Conservation (phyloP, 2,797 vertebrate genomes). For the Chaunax sp. region DNA sequence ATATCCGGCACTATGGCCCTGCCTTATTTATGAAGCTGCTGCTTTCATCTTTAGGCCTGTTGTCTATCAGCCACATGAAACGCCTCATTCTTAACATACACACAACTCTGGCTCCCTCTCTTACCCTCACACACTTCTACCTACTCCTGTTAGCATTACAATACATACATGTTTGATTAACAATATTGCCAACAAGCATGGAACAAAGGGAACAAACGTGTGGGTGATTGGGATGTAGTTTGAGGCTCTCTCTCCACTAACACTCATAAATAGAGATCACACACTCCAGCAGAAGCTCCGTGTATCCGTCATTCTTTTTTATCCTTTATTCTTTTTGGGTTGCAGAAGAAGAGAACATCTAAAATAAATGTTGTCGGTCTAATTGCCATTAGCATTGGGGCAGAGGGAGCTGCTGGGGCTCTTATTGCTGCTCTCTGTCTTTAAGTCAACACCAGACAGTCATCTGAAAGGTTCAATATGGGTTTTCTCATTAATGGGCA, state of each 20-base stretch:
- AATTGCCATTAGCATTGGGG: conserved; percentile 84
- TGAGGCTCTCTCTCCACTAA: conserved; percentile 67
- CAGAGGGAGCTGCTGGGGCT: conserved; percentile 66
- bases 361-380: conserved; percentile 84
- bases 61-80: conserved; percentile 85
- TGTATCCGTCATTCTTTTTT: conserved; percentile 79
- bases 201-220: conserved; percentile 81
- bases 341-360: conserved; percentile 71
- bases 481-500: conserved; percentile 86
- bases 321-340: conserved; percentile 80
- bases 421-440: conserved; percentile 78
- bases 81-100: conserved; percentile 80
- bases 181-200: conserved; percentile 82
- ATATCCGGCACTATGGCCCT: conserved; percentile 84
- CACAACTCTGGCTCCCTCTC: conserved; percentile 63
- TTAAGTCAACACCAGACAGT: conserved; percentile 83
- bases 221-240: conserved; percentile 70
- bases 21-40: conserved; percentile 85
- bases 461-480: conserved; percentile 84
- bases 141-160: conserved; percentile 80
- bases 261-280: conserved; percentile 83
- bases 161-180: conserved; percentile 83
- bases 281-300: conserved; percentile 49
- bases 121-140: conserved; percentile 56
- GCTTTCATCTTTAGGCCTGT: conserved; percentile 86